Conservation (phyloP, 2,888 invertebrate genomes). For the Lampropteryx suffumata region DNA sequence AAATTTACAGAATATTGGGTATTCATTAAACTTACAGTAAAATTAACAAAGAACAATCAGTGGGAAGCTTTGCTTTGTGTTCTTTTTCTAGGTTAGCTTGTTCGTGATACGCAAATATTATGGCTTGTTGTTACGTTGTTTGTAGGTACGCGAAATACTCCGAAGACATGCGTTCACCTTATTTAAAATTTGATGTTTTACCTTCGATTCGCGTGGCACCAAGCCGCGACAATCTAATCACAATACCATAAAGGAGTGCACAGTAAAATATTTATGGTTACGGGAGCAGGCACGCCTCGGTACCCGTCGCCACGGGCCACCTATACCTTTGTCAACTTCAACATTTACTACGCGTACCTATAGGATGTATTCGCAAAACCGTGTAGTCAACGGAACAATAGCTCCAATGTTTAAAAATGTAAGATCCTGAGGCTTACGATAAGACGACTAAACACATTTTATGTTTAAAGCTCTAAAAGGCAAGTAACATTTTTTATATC, state of each 20-base stretch:
- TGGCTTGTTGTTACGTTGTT: conserved; percentile 36
- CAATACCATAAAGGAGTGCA: conserved; percentile 70
- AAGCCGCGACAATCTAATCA: conserved; percentile 69
- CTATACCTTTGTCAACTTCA: conserved; percentile 43
- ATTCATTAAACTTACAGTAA: conserved; percentile 2
- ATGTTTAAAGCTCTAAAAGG: too few relatives aligned
- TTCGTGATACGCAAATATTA: conserved; percentile 34
- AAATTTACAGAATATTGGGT: too few relatives aligned
- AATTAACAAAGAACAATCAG: not conserved
- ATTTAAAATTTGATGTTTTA: conserved; percentile 63
- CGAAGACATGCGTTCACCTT: conserved; percentile 48
- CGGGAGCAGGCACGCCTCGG: conserved; percentile 66
- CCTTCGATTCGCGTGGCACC: conserved; percentile 59
- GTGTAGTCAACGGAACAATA: conserved; percentile 20
- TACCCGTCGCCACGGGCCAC: conserved; percentile 52
- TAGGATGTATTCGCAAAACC: conserved; percentile 3
- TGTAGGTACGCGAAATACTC: conserved; percentile 40
- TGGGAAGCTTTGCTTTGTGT: conserved; percentile 2
- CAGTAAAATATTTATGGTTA: conserved; percentile 72
- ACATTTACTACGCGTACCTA: conserved; percentile 25
- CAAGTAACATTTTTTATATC: not conserved
- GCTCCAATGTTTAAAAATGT: conserved; percentile 10
- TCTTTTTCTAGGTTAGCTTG: conserved; percentile 22
- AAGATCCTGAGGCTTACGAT: conserved; percentile 5
- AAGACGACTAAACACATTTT: too few relatives aligned